Evolutionary conservation across 1,140 invertebrate genomes (phyloP).

Genomic region (Rhopalosiphum maidis): DNA sequence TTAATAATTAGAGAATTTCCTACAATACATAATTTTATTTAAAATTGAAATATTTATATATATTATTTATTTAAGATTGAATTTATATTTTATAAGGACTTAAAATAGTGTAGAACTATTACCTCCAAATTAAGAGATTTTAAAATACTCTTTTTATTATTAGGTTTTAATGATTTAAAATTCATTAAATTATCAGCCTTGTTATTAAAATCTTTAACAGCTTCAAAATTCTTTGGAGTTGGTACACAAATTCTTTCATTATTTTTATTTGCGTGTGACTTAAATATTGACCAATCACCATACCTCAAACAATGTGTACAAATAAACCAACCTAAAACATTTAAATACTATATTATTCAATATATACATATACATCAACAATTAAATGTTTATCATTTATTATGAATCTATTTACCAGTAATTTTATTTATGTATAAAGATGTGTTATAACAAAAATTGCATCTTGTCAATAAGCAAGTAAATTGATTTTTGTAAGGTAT

Average conservation of each 20-base stretch:
- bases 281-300: constrained; percentile 38
- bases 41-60: not conserved
- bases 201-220: not conserved
- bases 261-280: not conserved
- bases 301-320: constrained; percentile 44
- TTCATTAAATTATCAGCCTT: constrained; percentile 1
- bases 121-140: constrained; percentile 48
- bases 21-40: not conserved
- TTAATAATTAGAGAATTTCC: not conserved
- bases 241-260: not conserved
- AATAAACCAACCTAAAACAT: constrained; percentile 49
- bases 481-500: constrained; percentile 43
- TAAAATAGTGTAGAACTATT: not conserved
- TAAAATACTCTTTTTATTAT: constrained; percentile 46
- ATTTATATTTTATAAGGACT: not conserved
- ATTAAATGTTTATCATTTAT: not conserved
- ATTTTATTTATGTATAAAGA: constrained; percentile 48
- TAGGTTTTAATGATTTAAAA: constrained; percentile 21
- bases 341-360: not conserved
- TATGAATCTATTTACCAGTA: constrained; percentile 15
- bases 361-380: not conserved
- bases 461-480: constrained; percentile 22
- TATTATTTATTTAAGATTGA: not conserved
- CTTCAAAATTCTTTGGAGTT: constrained; percentile 47
- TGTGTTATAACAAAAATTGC: constrained; percentile 31